Percentiles rank a stretch among this genome's conserved stretches.
phyloP scores from a whole-genome alignment of 2,888 invertebrate species.

The Andrena dorsata region DNA sequence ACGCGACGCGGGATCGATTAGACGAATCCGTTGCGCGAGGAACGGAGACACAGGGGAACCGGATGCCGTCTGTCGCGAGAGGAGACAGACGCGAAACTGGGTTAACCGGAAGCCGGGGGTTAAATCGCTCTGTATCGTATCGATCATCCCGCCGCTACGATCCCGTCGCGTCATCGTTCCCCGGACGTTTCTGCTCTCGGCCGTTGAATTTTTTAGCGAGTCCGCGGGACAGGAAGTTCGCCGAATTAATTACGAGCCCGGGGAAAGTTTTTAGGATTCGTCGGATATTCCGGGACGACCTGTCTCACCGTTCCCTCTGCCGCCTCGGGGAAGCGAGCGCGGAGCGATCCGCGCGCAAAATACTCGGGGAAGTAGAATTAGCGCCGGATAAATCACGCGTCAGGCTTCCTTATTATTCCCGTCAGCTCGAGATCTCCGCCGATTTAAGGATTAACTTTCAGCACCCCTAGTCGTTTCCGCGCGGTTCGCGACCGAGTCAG shows the following conservation, averaged over 20 bases:
- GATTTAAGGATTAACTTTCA: slow-evolving; percentile 69
- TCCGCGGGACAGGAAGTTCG: slow-evolving; percentile 2
- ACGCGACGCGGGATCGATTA: slow-evolving; percentile 49
- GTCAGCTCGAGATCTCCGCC: slow-evolving; percentile 38
- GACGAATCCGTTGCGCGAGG: slow-evolving; percentile 45
- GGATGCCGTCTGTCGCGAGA: slow-evolving; percentile 35
- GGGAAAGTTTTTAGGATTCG: slow-evolving; percentile 7
- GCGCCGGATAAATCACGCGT: slow-evolving; percentile 42
- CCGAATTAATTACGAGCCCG: slow-evolving; percentile 40
- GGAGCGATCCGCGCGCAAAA: neutral
- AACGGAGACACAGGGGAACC: slow-evolving; percentile 26
- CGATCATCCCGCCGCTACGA: slow-evolving; percentile 37
- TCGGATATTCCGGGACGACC: slow-evolving; percentile 1
- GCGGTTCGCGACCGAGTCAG: slow-evolving; percentile 59
- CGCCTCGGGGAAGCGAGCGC: no score
- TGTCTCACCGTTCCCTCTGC: neutral
- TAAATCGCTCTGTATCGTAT: slow-evolving; percentile 60
- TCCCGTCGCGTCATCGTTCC: slow-evolving; percentile 27
- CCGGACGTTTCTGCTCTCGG: neutral
- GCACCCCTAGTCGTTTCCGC: slow-evolving; percentile 43
- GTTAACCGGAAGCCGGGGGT: slow-evolving; percentile 54
- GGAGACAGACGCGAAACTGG: slow-evolving; percentile 39
- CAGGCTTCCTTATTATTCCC: slow-evolving; percentile 51
- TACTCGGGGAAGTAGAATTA: slow-evolving; percentile 51
- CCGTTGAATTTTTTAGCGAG: slow-evolving; percentile 36